A percentile compares a stretch with the other conserved stretches of the same genome.
These are phyloP conservation scores for Otolemur garnettii DNA, from an alignment of 2,113 vertebrate genomes.

Conservation along the genomic window DNA sequence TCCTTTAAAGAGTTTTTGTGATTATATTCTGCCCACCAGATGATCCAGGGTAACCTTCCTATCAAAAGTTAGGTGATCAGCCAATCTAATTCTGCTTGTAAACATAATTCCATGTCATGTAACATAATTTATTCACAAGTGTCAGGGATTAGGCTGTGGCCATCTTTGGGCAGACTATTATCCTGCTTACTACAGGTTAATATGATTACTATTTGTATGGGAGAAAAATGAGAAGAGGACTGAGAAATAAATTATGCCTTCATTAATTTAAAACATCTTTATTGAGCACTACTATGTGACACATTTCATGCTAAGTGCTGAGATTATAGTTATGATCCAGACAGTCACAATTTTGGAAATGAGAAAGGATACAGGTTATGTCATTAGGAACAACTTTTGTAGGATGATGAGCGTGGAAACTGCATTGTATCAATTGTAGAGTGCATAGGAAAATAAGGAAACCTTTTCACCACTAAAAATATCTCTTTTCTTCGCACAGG, in stretches of 20 bases:
- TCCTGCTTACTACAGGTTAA: not conserved
- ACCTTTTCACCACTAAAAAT: conserved; percentile 34
- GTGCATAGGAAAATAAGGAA: conserved; percentile 34
- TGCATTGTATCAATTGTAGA: not conserved
- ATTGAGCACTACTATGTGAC: not conserved
- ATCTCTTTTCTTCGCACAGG: conserved; percentile 32
- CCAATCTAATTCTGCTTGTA: conserved; percentile 6
- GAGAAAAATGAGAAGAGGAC: conserved; percentile 37
- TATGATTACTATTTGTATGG: not conserved
- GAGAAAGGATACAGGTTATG: conserved; percentile 14
- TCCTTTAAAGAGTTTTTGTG: not conserved
- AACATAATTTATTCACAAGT: conserved; percentile 15
- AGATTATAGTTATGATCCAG: not conserved
- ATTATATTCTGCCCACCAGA: not conserved
- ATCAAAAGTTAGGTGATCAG: not conserved
- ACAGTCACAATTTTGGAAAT: conserved; percentile 34
- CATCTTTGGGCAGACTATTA: not conserved
- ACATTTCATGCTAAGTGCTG: not conserved
- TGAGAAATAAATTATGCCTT: conserved; percentile 42
- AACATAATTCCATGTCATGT: not conserved
- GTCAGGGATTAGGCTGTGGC: not conserved
- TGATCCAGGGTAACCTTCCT: not conserved
- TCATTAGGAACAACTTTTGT: conserved; percentile 18
- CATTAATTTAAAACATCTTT: conserved; percentile 25
- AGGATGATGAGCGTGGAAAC: not conserved